phyloP scores from a whole-genome alignment of 1,140 invertebrate species.

The Procambarus clarkii region DNA sequence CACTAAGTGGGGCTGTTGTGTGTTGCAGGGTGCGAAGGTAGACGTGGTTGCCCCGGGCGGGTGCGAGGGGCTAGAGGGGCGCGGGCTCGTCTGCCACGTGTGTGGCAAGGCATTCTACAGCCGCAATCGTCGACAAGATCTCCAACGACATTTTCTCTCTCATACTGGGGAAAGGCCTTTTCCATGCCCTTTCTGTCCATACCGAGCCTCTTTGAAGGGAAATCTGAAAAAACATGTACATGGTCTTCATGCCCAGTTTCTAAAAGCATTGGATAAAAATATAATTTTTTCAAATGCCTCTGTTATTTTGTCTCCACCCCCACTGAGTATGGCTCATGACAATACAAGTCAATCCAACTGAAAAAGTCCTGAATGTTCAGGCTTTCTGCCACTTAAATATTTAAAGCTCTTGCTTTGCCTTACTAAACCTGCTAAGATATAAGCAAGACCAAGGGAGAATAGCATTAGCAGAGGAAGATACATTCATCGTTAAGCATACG shows the following conservation, averaged over 20 bases:
- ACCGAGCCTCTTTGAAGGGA: constrained; percentile 68
- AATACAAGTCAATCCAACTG: constrained; percentile 27
- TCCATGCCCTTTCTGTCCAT: constrained; percentile 70
- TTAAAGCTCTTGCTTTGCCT: constrained; percentile 1
- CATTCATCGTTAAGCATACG: constrained; percentile 18
- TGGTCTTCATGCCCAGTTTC: constrained; percentile 45
- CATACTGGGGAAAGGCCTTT: constrained; percentile 70
- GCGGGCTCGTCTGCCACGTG: constrained; percentile 57
- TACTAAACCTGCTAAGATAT: constrained; percentile 12
- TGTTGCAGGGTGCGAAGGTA: constrained; percentile 70
- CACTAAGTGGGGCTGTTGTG: constrained; percentile 68
- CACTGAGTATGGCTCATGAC: constrained; percentile 20
- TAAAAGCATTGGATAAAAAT: constrained; percentile 25
- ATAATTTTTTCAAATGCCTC: not conserved
- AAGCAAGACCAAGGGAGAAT: not conserved
- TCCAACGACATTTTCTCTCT: constrained; percentile 66
- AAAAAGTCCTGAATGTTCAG: constrained; percentile 6
- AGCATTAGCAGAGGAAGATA: constrained; percentile 28
- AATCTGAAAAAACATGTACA: constrained; percentile 69
- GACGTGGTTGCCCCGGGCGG: constrained; percentile 58
- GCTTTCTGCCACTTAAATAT: not conserved
- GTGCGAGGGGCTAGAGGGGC: constrained; percentile 61
- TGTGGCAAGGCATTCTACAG: constrained; percentile 70
- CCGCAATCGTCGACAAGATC: constrained; percentile 69
- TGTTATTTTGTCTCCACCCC: constrained; percentile 18